Evolutionary conservation across 2,113 vertebrate species (phyloP).

Genomic region (Gobius niger): DNA sequence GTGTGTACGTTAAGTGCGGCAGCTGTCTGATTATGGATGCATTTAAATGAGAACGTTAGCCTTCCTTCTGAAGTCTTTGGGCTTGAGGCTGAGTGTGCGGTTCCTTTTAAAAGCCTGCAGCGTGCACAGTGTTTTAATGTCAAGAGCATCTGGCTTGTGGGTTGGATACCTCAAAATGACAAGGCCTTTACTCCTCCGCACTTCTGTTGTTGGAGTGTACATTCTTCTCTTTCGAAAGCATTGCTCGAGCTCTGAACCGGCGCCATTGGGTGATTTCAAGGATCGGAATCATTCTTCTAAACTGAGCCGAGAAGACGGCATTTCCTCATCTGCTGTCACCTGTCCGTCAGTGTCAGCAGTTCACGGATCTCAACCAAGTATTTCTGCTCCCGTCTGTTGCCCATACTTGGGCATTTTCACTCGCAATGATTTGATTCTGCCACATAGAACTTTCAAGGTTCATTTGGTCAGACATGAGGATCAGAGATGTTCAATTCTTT

Average conservation of each 20-base stretch:
- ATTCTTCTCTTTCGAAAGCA: background rate
- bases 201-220: constrained; percentile 24
- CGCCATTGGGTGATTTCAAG: background rate
- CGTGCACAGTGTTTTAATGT: constrained; percentile 17
- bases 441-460: too few species aligned
- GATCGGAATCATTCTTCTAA: too few species aligned
- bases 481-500: too few species aligned
- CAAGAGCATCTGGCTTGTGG: constrained; percentile 3
- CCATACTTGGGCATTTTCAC: too few species aligned
- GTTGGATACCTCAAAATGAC: constrained; percentile 15
- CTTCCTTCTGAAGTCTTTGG: background rate
- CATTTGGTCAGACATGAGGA: too few species aligned
- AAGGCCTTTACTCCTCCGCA: constrained; percentile 13
- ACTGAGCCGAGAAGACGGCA: too few species aligned
- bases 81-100: background rate
- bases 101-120: background rate
- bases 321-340: too few species aligned
- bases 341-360: too few species aligned
- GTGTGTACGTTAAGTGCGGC: background rate
- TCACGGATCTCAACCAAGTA: too few species aligned
- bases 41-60: background rate
- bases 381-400: too few species aligned
- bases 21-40: background rate
- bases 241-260: background rate
- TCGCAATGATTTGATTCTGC: too few species aligned